A percentile compares a stretch with the other conserved stretches of the same genome.
phyloP scores from a whole-genome alignment of 2,113 vertebrate species.

The Cichladusa arquata region DNA sequence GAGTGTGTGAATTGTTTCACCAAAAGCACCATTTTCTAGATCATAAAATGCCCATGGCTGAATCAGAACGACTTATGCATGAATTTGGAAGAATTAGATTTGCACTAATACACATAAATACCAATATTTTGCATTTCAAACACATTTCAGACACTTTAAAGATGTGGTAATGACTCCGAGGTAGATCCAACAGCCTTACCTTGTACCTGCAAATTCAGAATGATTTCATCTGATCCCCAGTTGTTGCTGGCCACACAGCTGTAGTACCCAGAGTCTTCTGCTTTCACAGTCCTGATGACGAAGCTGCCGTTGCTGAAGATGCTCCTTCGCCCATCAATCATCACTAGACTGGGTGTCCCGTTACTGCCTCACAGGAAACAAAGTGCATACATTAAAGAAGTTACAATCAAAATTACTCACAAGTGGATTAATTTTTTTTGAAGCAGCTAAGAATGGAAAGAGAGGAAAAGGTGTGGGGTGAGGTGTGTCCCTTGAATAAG shows the following conservation, averaged over 20 bases:
- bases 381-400: constrained; percentile 81
- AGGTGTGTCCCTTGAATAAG: background rate
- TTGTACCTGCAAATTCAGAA: constrained; percentile 96
- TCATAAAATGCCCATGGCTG: background rate
- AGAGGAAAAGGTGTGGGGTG: background rate
- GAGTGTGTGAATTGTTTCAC: background rate
- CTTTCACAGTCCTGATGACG: constrained; percentile 94
- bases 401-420: constrained; percentile 77
- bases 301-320: constrained; percentile 95
- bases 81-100: background rate
- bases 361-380: constrained; percentile 91
- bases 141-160: background rate
- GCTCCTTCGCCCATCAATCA: constrained; percentile 90
- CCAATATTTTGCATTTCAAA: background rate
- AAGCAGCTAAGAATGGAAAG: background rate
- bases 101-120: background rate
- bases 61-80: background rate
- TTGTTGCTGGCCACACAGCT: constrained; percentile 95
- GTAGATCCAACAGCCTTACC: constrained; percentile 67
- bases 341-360: constrained; percentile 90
- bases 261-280: constrained; percentile 97
- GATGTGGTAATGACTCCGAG: fast-evolving
- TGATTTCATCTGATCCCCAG: constrained; percentile 97
- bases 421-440: background rate
- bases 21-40: background rate